Evolutionary conservation across 1,140 invertebrate species (phyloP), one percentile per base, ranked within the genome.

Genomic region (Globodera ellingtonae): DNA sequence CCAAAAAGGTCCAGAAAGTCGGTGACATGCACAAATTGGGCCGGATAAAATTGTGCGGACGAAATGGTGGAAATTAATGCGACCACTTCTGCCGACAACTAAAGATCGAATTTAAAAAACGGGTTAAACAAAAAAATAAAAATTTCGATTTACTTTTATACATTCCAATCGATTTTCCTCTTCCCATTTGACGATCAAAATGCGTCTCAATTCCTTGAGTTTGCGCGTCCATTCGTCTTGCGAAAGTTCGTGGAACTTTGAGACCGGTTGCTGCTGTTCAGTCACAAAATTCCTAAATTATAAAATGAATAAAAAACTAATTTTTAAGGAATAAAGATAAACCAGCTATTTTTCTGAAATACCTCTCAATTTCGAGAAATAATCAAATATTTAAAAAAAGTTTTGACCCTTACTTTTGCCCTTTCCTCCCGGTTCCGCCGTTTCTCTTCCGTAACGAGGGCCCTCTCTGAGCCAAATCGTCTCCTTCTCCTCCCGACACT

Each of bases 1-100:
- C 96, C 96, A 92, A 99, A 98, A 86, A 93, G 95, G 89, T 98
- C 95, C 73, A 99, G 91, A 81, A 98, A 95, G 89, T 98, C 96
- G 69, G 95, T 97, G 69, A 98, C 94, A 4, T 98, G 91, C 47
- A 97, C 94, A 92, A 96, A 98, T 92, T 98, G 97, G 90, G 95
- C 97, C 0, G 97, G 96, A 92, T 98, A 98, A 91, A 98, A 98
- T 85, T 94, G 93, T 85, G 97, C 93, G 0, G 94, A 95, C n/a
- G 56, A 82, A 92, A 93, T 24, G 97, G 95, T 59, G 7, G 94
- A 93, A 46, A 98, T 90, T 83, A 98, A 90, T 91, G 98, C 97
- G 35, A 95, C 94, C 21, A 85, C 72, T 79, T 84, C 84, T 15
- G 70, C 65, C 10, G 56, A 46, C 48, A 84, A 71, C 83, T 84